Evolutionary conservation across 2,888 invertebrate genomes (phyloP).

Genomic region (Yponomeuta cagnagella): DNA sequence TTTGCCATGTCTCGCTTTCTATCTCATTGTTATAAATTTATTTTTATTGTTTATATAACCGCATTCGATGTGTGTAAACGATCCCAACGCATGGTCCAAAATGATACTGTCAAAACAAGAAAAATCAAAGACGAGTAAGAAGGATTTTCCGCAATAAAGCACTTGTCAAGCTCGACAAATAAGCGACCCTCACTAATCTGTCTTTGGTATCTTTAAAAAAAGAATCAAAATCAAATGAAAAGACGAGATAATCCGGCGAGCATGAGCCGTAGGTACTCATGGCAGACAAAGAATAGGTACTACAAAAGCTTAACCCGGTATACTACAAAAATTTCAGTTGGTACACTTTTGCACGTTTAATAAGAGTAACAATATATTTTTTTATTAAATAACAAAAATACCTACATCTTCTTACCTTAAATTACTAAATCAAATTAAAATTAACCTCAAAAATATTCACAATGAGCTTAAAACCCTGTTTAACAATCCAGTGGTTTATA

Average conservation of each 20-base stretch:
- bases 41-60: too few species aligned
- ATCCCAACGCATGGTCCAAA: not conserved
- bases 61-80: too few species aligned
- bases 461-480: too few species aligned
- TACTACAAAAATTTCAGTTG: not conserved
- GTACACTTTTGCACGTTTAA: too few species aligned
- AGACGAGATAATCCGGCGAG: constrained; percentile 54
- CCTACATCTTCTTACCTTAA: too few species aligned
- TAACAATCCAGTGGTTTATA: too few species aligned
- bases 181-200: constrained; percentile 45
- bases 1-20: too few species aligned
- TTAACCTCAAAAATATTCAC: too few species aligned
- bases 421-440: too few species aligned
- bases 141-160: constrained; percentile 1
- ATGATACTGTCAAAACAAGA: not conserved
- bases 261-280: constrained; percentile 22
- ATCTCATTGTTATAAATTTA: too few species aligned
- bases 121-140: not conserved
- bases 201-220: constrained; percentile 42
- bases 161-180: constrained; percentile 31
- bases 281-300: not conserved
- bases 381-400: too few species aligned
- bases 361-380: too few species aligned
- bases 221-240: constrained; percentile 52
- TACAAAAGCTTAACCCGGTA: not conserved